phyloP scores from a whole-genome alignment of 2,888 invertebrate species.

The Chaetoderma sp. region DNA sequence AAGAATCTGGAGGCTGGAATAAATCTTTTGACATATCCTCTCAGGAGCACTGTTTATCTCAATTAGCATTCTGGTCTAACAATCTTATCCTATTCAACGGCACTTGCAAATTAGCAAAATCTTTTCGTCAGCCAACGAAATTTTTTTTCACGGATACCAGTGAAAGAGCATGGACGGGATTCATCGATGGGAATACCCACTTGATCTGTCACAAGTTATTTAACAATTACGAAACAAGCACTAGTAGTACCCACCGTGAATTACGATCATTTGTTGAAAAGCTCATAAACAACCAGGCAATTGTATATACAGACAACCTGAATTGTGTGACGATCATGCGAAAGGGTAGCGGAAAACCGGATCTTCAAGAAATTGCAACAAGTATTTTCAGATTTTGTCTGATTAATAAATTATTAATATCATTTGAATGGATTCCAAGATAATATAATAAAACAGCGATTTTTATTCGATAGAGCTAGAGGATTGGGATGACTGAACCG shows the following conservation, averaged over 20 bases:
- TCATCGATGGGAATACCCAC: no score
- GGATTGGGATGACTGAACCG: no score
- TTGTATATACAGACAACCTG: slow-evolving; percentile 5
- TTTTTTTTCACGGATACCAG: not conserved
- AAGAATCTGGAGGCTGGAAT: no score
- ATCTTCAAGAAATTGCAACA: slow-evolving; percentile 3
- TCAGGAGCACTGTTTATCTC: no score
- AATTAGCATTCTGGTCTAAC: no score
- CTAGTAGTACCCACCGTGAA: no score
- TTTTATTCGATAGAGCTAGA: not conserved
- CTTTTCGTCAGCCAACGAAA: not conserved
- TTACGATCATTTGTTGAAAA: not conserved
- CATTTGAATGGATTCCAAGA: slow-evolving; percentile 10
- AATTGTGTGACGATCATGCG: slow-evolving; percentile 7
- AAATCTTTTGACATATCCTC: no score
- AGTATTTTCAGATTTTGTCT: not conserved
- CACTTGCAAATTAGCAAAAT: not conserved
- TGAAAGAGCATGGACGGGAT: not conserved
- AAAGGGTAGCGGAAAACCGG: not conserved
- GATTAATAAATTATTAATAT: not conserved
- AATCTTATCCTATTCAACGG: not conserved
- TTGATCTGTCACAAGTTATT: no score
- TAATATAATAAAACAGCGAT: not conserved
- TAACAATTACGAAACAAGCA: no score
- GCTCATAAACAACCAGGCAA: not conserved